Conservation (phyloP, 2,888 invertebrate genomes). For the Mesopsocus fuscifrons region DNA sequence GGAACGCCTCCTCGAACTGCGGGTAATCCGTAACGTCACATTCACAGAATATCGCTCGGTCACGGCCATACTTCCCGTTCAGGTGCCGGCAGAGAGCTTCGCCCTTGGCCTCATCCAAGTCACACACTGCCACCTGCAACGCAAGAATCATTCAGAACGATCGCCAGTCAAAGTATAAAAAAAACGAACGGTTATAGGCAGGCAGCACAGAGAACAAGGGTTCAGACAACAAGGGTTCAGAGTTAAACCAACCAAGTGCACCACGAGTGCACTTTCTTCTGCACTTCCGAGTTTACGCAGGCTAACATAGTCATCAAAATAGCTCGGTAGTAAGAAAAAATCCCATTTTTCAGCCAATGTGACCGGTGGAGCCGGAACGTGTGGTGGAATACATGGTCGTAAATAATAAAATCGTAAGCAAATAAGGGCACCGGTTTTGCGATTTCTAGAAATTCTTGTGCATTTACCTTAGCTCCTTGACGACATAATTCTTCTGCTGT, state of each 20-base stretch:
- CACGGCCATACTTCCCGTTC: constrained; percentile 42
- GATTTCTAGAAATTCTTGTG: no score
- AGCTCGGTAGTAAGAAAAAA: no score
- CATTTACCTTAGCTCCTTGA: constrained; percentile 53
- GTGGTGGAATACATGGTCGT: no score
- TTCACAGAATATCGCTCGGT: constrained; percentile 48
- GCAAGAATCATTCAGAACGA: background rate
- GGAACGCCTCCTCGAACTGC: constrained; percentile 59
- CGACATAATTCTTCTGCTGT: constrained; percentile 50
- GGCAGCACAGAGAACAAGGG: background rate
- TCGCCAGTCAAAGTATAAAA: background rate
- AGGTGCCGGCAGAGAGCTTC: constrained; percentile 46
- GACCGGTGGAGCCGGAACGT: no score
- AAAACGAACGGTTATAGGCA: background rate
- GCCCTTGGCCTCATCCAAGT: constrained; percentile 48
- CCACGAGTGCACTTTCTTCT: no score
- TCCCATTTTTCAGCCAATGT: no score
- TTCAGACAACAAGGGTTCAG: no score
- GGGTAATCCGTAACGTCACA: constrained; percentile 63
- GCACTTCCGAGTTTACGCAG: no score
- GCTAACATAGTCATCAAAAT: no score
- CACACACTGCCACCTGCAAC: constrained; percentile 51
- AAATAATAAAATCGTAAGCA: no score
- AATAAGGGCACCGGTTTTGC: no score
- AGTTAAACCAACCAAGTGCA: no score